Evolutionary conservation across 2,797 vertebrate species (phyloP).

Genomic region (Micrastur ruficollis): DNA sequence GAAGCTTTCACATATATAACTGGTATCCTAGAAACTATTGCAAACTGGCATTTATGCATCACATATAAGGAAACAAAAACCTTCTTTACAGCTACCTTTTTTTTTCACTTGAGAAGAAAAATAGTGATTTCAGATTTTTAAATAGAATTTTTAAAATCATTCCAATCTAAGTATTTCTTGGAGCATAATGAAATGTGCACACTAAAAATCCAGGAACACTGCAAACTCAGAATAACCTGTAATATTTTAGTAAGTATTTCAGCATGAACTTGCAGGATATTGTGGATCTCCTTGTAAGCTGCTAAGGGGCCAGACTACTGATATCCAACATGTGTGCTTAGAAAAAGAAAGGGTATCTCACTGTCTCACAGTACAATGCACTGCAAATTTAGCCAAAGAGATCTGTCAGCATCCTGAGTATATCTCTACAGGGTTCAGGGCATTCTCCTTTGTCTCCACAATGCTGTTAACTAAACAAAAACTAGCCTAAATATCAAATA

Average conservation of each 20-base stretch:
- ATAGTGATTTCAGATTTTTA: background rate
- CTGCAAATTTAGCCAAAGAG: background rate
- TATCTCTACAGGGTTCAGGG: background rate
- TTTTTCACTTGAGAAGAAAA: background rate
- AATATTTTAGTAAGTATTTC: background rate
- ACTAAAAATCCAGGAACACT: background rate
- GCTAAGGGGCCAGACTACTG: background rate
- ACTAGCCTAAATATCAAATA: background rate
- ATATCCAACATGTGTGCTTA: background rate
- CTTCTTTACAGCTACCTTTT: background rate
- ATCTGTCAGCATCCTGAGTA: background rate
- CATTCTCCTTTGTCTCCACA: background rate
- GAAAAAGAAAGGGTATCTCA: background rate
- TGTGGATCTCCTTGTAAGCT: background rate
- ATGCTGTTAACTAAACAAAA: background rate
- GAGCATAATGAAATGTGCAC: background rate
- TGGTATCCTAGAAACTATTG: conserved; percentile 22
- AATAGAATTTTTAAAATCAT: background rate
- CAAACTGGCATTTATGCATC: background rate
- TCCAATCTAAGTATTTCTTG: background rate
- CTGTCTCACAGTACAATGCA: background rate
- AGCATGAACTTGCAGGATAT: background rate
- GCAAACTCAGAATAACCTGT: background rate
- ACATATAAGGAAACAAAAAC: background rate
- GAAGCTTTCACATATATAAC: background rate